These are phyloP conservation scores for Okamejei kenojei DNA, from an alignment of 2,797 vertebrate species.

Conservation along the genomic window DNA sequence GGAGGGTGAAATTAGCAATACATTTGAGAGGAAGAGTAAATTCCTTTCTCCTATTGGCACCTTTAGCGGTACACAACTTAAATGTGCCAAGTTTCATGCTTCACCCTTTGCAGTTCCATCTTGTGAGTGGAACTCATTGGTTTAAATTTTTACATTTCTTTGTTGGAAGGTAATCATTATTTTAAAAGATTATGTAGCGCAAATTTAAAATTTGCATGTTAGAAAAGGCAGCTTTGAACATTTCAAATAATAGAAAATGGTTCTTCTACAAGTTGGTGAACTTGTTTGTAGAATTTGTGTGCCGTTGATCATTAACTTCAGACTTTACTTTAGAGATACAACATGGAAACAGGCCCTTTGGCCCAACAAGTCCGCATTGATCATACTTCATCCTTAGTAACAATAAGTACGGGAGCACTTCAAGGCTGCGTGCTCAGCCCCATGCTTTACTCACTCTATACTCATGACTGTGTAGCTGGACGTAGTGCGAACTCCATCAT, in stretches of 20 bases:
- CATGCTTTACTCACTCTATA: too few species aligned
- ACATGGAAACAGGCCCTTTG: too few species aligned
- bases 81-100: not conserved
- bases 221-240: not conserved
- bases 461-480: too few species aligned
- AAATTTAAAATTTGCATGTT: not conserved
- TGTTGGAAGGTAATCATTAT: not conserved
- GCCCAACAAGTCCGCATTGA: too few species aligned
- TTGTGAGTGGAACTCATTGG: not conserved
- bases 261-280: not conserved
- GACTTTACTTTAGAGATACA: too few species aligned
- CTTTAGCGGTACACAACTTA: not conserved
- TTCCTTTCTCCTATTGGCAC: not conserved
- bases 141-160: constrained; percentile 10
- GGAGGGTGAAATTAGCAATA: not conserved
- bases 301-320: too few species aligned
- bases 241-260: not conserved
- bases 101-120: not conserved
- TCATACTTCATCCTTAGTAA: too few species aligned
- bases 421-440: too few species aligned
- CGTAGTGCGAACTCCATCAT: too few species aligned
- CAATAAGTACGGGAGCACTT: too few species aligned
- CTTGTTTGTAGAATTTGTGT: not conserved
- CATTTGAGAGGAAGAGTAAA: not conserved
- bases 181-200: not conserved